Evolutionary conservation across 2,888 invertebrate genomes (phyloP), one percentile per base, ranked within the genome.

Genomic region (Drosophila greeni): DNA sequence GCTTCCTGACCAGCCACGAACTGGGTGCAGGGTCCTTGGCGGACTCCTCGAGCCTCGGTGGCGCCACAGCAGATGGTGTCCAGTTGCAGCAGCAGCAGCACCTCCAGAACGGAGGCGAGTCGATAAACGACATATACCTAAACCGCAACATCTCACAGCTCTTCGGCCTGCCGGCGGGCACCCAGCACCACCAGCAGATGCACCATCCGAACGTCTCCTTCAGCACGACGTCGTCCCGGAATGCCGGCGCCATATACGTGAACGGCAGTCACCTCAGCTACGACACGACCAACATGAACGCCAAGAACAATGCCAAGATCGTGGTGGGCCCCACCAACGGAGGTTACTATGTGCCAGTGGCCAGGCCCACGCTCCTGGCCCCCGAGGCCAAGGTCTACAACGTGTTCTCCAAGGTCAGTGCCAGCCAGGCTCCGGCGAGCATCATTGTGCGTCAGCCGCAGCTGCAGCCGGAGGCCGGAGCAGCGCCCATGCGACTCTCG

Each of bases 101-200:
- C 66, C 66, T 45, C 66, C 42, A 56, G 2, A 70, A 84, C 6
- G 70, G 70, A 7, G 74, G 77, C 3, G 88, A 87, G 66, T 81
- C 87, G 9, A 86, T 88, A 49, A 88, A 87, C 61, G 88, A 88
- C 56, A 88, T 87, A 24, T 87, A 86, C 58, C 48, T 87, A n/a
- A 87, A 87, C 67, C 87, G 87, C 20, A 88, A 86, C 56, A 84
- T 87, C 55, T 75, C 87, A 8, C 87, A 88, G 56, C 72, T 88
- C 12, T 86, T 88, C 36, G 87, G 87, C 1, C 31, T 88, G 39
- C 80, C 71, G 14, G 34, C 52, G 23, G 62, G 64, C 18, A 52
- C 57, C 33, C 67, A 56, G 14, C 71, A 64, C 23, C 71, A 53
- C 5, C 74, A 57, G 14, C 68, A 48, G 11, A 66, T 66, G 20